Conservation (phyloP, 2,888 invertebrate species). For the Melanargia galathea region DNA sequence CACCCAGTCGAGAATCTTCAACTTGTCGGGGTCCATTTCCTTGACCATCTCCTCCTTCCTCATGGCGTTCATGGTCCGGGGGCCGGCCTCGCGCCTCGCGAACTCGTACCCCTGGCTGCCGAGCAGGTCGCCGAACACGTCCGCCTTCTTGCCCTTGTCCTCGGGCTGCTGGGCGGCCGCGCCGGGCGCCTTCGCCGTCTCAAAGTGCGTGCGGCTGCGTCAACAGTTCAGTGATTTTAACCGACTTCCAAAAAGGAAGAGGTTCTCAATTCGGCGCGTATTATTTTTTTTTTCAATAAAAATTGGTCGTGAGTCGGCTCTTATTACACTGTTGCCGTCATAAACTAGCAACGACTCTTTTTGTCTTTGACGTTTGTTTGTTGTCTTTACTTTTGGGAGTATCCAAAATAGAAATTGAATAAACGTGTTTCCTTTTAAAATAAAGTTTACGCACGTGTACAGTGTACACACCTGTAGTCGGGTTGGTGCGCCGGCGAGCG, state of each 20-base stretch:
- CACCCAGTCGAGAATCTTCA: constrained; percentile 92
- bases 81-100: constrained; percentile 88
- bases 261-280: no score
- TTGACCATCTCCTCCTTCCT: constrained; percentile 91
- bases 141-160: constrained; percentile 78
- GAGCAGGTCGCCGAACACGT: constrained; percentile 95
- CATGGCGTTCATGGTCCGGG: constrained; percentile 96
- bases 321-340: no score
- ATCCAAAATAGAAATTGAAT: no score
- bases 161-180: constrained; percentile 56
- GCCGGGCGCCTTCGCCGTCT: constrained; percentile 68
- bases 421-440: no score
- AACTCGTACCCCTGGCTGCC: constrained; percentile 95
- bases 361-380: no score
- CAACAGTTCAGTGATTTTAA: not conserved
- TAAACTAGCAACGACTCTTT: no score
- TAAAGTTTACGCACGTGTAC: no score
- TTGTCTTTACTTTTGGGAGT: no score
- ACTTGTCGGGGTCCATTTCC: constrained; percentile 95
- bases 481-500: constrained; percentile 73
- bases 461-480: constrained; percentile 70
- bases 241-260: no score
- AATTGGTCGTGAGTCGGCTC: not conserved
- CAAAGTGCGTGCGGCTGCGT: constrained; percentile 87
- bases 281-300: no score